A percentile compares a stretch with the other conserved stretches of the same genome.
Evolutionary conservation across 1,140 invertebrate genomes (phyloP).

Genomic region (Fopius arisanus): DNA sequence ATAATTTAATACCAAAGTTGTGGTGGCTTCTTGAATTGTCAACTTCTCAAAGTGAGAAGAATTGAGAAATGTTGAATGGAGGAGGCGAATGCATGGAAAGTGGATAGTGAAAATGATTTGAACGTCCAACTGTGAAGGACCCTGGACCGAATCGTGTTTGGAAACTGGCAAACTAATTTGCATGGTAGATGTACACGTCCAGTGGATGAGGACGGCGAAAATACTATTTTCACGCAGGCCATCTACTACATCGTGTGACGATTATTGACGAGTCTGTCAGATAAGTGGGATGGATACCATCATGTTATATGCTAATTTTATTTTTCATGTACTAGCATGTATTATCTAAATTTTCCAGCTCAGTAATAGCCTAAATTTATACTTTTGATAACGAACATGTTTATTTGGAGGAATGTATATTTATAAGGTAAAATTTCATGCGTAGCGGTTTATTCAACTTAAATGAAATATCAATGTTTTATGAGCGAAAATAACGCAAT

Average conservation of each 20-base stretch:
- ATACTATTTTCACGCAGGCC: background rate
- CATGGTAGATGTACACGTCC: slow-evolving; percentile 29
- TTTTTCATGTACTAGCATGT: background rate
- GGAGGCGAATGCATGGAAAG: background rate
- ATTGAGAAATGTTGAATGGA: background rate
- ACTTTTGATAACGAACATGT: background rate
- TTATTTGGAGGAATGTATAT: background rate
- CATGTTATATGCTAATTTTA: background rate
- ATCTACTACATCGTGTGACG: background rate
- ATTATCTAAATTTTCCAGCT: no score
- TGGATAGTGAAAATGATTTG: background rate
- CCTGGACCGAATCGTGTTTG: slow-evolving; percentile 32
- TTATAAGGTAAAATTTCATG: background rate
- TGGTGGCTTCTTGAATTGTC: background rate
- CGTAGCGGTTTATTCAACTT: background rate
- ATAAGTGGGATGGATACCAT: background rate
- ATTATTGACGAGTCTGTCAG: background rate
- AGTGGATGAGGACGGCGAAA: background rate
- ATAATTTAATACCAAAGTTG: slow-evolving; percentile 24
- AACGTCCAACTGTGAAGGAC: slow-evolving; percentile 30
- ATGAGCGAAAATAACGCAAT: background rate
- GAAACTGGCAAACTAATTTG: slow-evolving; percentile 36
- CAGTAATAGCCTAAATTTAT: background rate
- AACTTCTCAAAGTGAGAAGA: slow-evolving; percentile 12
- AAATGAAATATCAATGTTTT: background rate